Conservation (phyloP, 2,797 vertebrate species). For the Xenopus petersii region DNA sequence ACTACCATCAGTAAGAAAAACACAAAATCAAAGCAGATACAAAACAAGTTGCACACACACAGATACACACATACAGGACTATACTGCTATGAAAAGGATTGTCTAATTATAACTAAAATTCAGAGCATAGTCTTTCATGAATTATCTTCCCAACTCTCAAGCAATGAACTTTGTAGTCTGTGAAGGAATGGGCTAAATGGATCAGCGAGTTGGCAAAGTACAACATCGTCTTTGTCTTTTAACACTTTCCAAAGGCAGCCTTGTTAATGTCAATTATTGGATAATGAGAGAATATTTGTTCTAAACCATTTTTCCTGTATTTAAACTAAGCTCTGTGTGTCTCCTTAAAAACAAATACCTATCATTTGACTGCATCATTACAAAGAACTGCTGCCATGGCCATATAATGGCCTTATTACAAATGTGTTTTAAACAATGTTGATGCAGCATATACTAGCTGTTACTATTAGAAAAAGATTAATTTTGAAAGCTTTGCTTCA, state of each 20-base stretch:
- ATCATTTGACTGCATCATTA: not conserved
- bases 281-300: conserved; percentile 36
- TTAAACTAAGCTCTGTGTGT: conserved; percentile 11
- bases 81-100: not conserved
- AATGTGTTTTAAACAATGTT: no score
- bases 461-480: no score
- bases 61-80: not conserved
- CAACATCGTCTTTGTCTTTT: conserved; percentile 34
- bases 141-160: conserved; percentile 21
- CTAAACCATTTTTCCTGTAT: conserved; percentile 12
- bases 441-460: no score
- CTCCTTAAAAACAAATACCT: conserved; percentile 1
- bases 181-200: conserved; percentile 35
- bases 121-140: conserved; percentile 12
- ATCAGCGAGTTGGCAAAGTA: conserved; percentile 43
- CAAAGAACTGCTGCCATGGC: not conserved
- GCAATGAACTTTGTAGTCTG: conserved; percentile 37
- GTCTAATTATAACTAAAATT: conserved; percentile 3
- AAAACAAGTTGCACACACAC: no score
- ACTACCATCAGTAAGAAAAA: not conserved
- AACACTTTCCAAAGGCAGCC: conserved; percentile 35
- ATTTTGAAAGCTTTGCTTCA: no score
- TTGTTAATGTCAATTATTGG: conserved; percentile 46
- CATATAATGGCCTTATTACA: not conserved
- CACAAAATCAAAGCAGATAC: no score